Percentiles rank a stretch among this genome's conserved stretches.
Conservation (phyloP, 2,888 invertebrate species). For the Cataglyphis altisquamis region DNA sequence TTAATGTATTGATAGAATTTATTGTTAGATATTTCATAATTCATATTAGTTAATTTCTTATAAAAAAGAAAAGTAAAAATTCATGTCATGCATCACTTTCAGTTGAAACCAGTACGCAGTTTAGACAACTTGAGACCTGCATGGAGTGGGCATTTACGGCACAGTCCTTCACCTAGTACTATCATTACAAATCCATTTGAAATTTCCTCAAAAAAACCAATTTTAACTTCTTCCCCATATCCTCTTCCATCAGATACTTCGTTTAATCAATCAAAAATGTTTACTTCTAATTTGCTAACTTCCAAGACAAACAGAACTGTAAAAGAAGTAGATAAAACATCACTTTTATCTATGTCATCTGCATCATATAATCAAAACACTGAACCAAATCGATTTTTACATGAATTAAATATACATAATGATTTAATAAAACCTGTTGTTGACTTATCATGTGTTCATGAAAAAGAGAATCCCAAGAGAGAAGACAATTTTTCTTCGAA, state of each 20-base stretch:
- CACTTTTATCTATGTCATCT: constrained; percentile 20
- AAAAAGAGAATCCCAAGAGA: constrained; percentile 3
- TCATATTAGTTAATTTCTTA: constrained; percentile 42
- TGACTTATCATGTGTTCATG: constrained; percentile 1
- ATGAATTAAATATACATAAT: constrained; percentile 35
- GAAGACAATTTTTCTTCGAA: constrained; percentile 27
- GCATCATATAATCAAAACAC: constrained; percentile 8
- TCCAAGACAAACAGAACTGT: constrained; percentile 42
- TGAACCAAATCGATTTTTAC: constrained; percentile 50
- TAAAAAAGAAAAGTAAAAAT: constrained; percentile 63
- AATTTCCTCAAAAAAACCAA: constrained; percentile 64
- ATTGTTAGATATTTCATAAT: constrained; percentile 13
- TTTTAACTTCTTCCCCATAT: constrained; percentile 47
- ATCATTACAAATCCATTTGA: constrained; percentile 74
- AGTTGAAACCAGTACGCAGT: constrained; percentile 89
- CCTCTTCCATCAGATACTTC: constrained; percentile 30
- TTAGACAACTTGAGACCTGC: constrained; percentile 88
- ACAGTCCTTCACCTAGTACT: constrained; percentile 82
- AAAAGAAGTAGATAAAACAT: constrained; percentile 55
- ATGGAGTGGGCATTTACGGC: constrained; percentile 84
- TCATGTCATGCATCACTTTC: constrained; percentile 83
- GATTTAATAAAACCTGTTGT: constrained; percentile 48
- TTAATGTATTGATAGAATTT: constrained; percentile 16
- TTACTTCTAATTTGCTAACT: constrained; percentile 39
- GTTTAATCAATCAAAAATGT: constrained; percentile 70